Base-by-base conservation (phyloP, 23 tunicate species). In the Clavelina lepadiformis region DNA sequence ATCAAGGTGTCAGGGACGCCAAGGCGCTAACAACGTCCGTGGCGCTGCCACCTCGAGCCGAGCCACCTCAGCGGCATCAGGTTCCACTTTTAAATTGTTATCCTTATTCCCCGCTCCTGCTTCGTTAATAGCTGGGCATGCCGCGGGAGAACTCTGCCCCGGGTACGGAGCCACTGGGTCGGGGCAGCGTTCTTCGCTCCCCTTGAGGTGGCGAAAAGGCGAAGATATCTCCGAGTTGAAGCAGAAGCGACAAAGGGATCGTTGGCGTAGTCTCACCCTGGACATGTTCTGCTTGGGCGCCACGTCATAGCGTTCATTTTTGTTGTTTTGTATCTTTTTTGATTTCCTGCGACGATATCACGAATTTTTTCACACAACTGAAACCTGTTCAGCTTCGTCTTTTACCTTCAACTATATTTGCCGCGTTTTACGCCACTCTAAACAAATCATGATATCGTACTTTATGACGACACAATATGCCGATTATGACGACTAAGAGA, bases 241-340 rank as follows among this genome's bases (percentile, higher is more conserved):
- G 46, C 75, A 78, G 33, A 68, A 68, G 31, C 66, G 69, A 21
- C 84, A 78, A 51, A 75, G 76, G 15, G 84, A 68, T 58, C 62
- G 63, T 37, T 78, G 84, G 84, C 68, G 69, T n/a, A 46, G 28
- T 38, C 20, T 78, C 62, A 78, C 76, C 26, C 50, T 78, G 46
- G 84, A 78, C 51, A 78, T 78, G 84, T 78, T 78, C 49, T 78
- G 84, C 30, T 68, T 78, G 75, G 84, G 75, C 31, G 75, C 62
- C 3, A 44, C 30, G 15, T 52, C 75, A 6, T 52, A 69, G 68
- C 68, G 32, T 24, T 11, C 23, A 53, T 5, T n/a, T 24, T 8
- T 53, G 20, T 53, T 53, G 23, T 8, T 53, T 5, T 11, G 7
- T 53, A 5, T 6, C 23, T 53, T 8, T 53, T n/a, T 53, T 27